These are phyloP conservation scores for Mellilla xanthometata DNA, from an alignment of 2,888 invertebrate species.

Conservation along the genomic window DNA sequence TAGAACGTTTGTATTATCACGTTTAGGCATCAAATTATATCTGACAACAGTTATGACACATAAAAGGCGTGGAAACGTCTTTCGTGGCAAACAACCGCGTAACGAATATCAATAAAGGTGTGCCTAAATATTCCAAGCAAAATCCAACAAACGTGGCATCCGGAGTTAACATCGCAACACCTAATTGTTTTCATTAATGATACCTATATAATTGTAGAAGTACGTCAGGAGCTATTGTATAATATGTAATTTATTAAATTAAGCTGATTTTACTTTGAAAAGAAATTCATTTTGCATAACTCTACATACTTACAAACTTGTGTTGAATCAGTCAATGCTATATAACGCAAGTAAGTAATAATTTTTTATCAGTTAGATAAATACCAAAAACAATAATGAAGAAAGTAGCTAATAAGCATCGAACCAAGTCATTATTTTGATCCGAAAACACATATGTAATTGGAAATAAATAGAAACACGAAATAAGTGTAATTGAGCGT, in stretches of 20 bases:
- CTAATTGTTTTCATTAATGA: conserved; percentile 21
- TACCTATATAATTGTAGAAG: conserved; percentile 12
- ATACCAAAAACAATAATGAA: no score
- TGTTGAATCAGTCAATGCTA: neutral
- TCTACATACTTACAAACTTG: conserved; percentile 1
- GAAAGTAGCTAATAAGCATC: no score
- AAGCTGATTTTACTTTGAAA: conserved; percentile 3
- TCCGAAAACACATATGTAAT: no score
- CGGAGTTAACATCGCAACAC: conserved; percentile 11
- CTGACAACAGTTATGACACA: no score
- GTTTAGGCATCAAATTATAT: no score
- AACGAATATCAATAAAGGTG: neutral
- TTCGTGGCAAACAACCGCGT: neutral
- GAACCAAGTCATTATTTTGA: no score
- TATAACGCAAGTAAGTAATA: no score
- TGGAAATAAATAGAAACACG: no score
- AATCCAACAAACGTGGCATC: conserved; percentile 5
- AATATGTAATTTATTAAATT: neutral
- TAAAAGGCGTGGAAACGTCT: neutral
- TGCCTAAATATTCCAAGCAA: conserved; percentile 21
- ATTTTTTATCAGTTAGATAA: no score
- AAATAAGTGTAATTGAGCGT: no score
- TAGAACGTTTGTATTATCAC: no score
- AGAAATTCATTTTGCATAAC: neutral
- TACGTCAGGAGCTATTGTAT: neutral